Conservation (phyloP, 2,797 vertebrate species). For the Myotis daubentonii region DNA sequence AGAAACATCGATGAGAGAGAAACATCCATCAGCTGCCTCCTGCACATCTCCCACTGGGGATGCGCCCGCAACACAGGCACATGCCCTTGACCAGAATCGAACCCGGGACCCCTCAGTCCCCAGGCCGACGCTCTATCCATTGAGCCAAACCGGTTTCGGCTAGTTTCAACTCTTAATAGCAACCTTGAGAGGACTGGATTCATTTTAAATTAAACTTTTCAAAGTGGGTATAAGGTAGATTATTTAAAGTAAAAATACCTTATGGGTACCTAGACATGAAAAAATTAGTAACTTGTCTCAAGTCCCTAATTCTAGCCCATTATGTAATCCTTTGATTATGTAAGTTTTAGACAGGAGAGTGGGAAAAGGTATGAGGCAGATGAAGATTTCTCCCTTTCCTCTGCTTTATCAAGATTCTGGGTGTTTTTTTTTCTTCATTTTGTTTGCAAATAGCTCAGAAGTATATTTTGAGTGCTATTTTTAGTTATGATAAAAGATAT, state of each 20-base stretch:
- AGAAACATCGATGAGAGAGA: too few species aligned
- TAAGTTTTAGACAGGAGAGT: not conserved
- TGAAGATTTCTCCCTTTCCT: not conserved
- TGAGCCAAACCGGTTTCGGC: too few species aligned
- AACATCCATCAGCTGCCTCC: too few species aligned
- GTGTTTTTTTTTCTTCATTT: not conserved
- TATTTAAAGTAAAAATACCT: slow-evolving; percentile 7
- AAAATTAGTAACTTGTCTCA: not conserved
- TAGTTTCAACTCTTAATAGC: not conserved
- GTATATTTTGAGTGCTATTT: not conserved
- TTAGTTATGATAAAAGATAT: not conserved
- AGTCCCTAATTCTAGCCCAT: not conserved
- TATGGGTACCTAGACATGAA: not conserved
- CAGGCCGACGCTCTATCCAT: too few species aligned
- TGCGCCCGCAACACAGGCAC: too few species aligned
- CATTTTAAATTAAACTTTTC: not conserved
- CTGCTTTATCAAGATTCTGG: not conserved
- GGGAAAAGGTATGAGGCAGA: not conserved
- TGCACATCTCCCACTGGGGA: too few species aligned
- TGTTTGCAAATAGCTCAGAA: not conserved
- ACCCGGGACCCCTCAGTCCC: too few species aligned
- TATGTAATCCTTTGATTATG: not conserved
- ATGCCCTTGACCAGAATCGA: too few species aligned
- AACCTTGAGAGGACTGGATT: not conserved
- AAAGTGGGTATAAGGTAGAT: not conserved